Conservation (phyloP, 2,113 vertebrate genomes). For the Hoplias malabaricus region DNA sequence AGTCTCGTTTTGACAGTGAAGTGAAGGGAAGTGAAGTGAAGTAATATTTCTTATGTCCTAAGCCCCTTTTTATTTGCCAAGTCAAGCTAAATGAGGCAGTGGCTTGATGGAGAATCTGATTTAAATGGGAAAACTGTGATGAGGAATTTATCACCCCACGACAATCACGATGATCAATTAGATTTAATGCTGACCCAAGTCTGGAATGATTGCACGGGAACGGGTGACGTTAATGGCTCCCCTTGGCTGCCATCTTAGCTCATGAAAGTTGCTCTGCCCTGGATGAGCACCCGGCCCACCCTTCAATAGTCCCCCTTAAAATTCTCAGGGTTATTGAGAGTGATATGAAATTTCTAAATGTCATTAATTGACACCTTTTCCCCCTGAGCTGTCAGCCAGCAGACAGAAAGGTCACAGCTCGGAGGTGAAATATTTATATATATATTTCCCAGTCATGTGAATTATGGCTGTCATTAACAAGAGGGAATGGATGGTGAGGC, state of each 20-base stretch:
- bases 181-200: slow-evolving; percentile 62
- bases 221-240: slow-evolving; percentile 66
- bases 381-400: slow-evolving; percentile 67
- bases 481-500: slow-evolving; percentile 72
- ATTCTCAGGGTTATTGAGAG: slow-evolving; percentile 72
- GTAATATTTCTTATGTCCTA: slow-evolving; percentile 11
- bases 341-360: slow-evolving; percentile 78
- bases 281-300: slow-evolving; percentile 51
- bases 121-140: slow-evolving; percentile 51
- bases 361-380: slow-evolving; percentile 81
- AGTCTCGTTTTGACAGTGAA: not conserved
- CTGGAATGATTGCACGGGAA: slow-evolving; percentile 66
- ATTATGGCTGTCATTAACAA: slow-evolving; percentile 77
- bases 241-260: slow-evolving; percentile 44
- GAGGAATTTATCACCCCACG: slow-evolving; percentile 61
- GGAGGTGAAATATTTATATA: slow-evolving; percentile 68
- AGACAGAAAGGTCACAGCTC: slow-evolving; percentile 76
- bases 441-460: slow-evolving; percentile 65
- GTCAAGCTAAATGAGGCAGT: slow-evolving; percentile 7
- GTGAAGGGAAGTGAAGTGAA: not conserved
- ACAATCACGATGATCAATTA: slow-evolving; percentile 63
- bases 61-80: not conserved
- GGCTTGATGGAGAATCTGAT: slow-evolving; percentile 10
- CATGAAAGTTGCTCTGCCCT: slow-evolving; percentile 48
- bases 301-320: slow-evolving; percentile 64